Percentiles rank a stretch among this genome's conserved stretches.
Conservation (phyloP, 2,888 invertebrate species). For the Phaedon cochleariae region DNA sequence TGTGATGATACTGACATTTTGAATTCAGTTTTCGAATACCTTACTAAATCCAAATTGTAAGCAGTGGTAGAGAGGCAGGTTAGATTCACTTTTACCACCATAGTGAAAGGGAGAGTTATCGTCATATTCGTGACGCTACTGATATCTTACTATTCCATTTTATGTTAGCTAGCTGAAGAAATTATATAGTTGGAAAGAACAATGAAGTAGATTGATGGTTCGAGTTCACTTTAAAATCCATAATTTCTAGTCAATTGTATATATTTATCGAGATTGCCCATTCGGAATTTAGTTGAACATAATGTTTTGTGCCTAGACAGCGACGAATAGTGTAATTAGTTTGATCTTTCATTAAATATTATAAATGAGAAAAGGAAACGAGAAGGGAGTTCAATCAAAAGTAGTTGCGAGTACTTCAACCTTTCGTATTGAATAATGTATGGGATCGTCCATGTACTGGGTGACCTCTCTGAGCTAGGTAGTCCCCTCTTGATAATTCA, state of each 20-base stretch:
- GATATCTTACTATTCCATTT: background rate
- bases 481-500: no score
- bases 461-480: no score
- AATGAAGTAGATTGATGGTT: conserved; percentile 10
- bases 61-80: no score
- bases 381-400: background rate
- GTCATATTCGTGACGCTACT: background rate
- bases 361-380: conserved; percentile 19
- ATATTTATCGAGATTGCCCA: conserved; percentile 11
- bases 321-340: conserved; percentile 12
- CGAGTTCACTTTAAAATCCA: conserved; percentile 19
- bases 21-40: no score
- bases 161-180: background rate
- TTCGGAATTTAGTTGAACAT: conserved; percentile 7
- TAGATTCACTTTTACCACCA: no score
- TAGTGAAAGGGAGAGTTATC: no score
- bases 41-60: no score
- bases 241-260: conserved; percentile 18
- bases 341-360: conserved; percentile 20
- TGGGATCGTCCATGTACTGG: no score
- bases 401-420: conserved; percentile 25
- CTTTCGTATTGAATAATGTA: conserved; percentile 29
- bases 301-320: conserved; percentile 4
- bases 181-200: conserved; percentile 18
- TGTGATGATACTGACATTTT: no score